These are phyloP conservation scores for Leucophora obtusa DNA, from an alignment of 2,888 invertebrate species.

Conservation along the genomic window DNA sequence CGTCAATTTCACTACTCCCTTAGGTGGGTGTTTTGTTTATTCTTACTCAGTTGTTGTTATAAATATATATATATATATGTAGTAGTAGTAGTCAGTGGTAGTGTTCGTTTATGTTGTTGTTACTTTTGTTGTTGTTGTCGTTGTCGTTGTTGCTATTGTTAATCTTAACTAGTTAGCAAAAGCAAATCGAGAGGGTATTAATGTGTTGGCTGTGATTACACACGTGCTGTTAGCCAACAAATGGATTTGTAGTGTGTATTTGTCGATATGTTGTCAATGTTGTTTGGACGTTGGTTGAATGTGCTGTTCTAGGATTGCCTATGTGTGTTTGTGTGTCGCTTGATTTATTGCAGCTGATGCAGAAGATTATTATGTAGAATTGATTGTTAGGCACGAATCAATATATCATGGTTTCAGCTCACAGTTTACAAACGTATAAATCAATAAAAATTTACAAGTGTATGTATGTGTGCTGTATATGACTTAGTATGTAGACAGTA, in stretches of 20 bases:
- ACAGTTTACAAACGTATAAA: slow-evolving; percentile 56
- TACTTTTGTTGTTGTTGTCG: neutral
- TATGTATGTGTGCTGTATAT: slow-evolving; percentile 16
- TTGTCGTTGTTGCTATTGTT: neutral
- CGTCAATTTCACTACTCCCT: neutral
- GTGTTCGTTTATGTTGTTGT: neutral
- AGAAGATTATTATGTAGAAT: slow-evolving; percentile 62
- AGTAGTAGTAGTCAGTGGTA: neutral
- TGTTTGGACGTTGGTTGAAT: slow-evolving; percentile 32
- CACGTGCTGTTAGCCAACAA: slow-evolving; percentile 42
- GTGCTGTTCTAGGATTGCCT: slow-evolving; percentile 11
- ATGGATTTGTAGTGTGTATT: slow-evolving; percentile 30
- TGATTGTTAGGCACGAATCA: slow-evolving; percentile 62
- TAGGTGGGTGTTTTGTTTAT: neutral
- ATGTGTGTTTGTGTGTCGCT: slow-evolving; percentile 42
- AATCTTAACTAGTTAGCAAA: slow-evolving; percentile 39
- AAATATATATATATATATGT: neutral
- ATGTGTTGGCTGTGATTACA: slow-evolving; percentile 52
- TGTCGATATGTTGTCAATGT: slow-evolving; percentile 34
- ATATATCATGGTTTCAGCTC: slow-evolving; percentile 63
- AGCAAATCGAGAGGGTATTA: slow-evolving; percentile 42
- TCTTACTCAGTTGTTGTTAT: neutral
- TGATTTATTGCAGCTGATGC: slow-evolving; percentile 60
- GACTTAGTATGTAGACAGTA: neutral
- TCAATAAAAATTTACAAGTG: slow-evolving; percentile 43